Evolutionary conservation across 2,113 vertebrate genomes (phyloP).

Genomic region (Bostrychus sinensis): DNA sequence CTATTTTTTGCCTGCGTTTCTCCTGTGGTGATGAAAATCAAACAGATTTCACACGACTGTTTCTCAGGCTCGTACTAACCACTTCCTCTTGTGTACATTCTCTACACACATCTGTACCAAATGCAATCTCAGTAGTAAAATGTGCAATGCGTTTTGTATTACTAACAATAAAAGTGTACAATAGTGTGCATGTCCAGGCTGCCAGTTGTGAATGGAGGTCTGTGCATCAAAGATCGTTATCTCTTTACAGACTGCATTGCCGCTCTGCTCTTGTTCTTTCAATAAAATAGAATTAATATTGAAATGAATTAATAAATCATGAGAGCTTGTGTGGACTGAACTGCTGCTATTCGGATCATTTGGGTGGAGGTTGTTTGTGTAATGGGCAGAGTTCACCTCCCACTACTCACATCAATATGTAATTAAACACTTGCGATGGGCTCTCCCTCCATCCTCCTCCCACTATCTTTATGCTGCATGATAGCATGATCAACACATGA

Average conservation of each 20-base stretch:
- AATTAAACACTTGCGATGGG: constrained; percentile 48
- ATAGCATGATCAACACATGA: constrained; percentile 71
- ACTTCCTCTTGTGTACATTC: constrained; percentile 49
- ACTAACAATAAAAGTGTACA: not conserved
- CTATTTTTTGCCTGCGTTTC: too few relatives aligned
- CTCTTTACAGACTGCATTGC: constrained; percentile 24
- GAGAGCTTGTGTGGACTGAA: constrained; percentile 34
- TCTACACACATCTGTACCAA: constrained; percentile 12
- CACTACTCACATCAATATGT: constrained; percentile 55
- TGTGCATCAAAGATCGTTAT: constrained; percentile 50
- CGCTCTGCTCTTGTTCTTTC: constrained; percentile 22
- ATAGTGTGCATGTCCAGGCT: not conserved
- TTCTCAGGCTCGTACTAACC: constrained; percentile 26
- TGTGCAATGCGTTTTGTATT: constrained; percentile 1
- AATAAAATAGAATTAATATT: constrained; percentile 39
- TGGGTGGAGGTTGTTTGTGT: constrained; percentile 17
- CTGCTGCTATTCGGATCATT: constrained; percentile 23
- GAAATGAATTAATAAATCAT: constrained; percentile 58
- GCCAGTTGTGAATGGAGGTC: constrained; percentile 31
- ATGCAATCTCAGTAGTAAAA: constrained; percentile 4
- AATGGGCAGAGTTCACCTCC: constrained; percentile 12
- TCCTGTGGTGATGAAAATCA: not conserved
- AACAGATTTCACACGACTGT: constrained; percentile 23
- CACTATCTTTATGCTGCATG: constrained; percentile 53
- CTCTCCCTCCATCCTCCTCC: constrained; percentile 17